These are phyloP conservation scores for Phoronis australis DNA, from an alignment of 2,888 invertebrate species.

Conservation along the genomic window DNA sequence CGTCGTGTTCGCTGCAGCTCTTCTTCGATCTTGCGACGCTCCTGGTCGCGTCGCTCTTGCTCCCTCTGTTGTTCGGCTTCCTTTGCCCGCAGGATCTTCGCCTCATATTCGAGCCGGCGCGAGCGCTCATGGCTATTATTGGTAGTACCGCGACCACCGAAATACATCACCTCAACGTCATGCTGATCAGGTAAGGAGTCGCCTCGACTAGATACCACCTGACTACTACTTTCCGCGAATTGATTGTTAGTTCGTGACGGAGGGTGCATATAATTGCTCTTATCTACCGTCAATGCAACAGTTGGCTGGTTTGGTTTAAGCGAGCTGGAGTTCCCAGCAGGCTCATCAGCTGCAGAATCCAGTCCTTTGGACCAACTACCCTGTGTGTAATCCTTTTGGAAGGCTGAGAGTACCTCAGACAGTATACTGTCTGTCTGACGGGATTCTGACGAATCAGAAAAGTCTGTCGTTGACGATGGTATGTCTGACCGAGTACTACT, in stretches of 20 bases:
- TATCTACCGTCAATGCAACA: neutral
- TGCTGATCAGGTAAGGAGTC: conserved; percentile 15
- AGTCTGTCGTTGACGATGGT: too few species aligned
- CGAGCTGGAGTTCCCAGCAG: neutral
- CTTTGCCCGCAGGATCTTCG: conserved; percentile 27
- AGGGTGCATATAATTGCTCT: neutral
- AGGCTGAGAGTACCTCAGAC: neutral
- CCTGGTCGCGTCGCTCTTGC: conserved; percentile 28
- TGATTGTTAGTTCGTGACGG: neutral
- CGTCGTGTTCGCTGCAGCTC: conserved; percentile 34
- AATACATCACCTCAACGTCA: conserved; percentile 34
- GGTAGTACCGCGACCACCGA: conserved; percentile 18
- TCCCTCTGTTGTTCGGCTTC: conserved; percentile 33
- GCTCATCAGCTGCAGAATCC: neutral
- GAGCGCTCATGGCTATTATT: conserved; percentile 26
- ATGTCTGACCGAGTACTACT: too few species aligned
- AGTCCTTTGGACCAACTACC: too few species aligned
- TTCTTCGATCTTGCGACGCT: conserved; percentile 34
- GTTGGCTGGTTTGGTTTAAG: neutral
- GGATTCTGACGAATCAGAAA: neutral
- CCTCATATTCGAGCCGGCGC: conserved; percentile 33
- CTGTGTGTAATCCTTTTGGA: too few species aligned
- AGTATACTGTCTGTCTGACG: neutral
- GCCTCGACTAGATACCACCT: too few species aligned
- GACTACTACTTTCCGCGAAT: neutral